These are phyloP conservation scores for Tamias sibiricus DNA, from an alignment of 2,113 vertebrate genomes.

Conservation along the genomic window DNA sequence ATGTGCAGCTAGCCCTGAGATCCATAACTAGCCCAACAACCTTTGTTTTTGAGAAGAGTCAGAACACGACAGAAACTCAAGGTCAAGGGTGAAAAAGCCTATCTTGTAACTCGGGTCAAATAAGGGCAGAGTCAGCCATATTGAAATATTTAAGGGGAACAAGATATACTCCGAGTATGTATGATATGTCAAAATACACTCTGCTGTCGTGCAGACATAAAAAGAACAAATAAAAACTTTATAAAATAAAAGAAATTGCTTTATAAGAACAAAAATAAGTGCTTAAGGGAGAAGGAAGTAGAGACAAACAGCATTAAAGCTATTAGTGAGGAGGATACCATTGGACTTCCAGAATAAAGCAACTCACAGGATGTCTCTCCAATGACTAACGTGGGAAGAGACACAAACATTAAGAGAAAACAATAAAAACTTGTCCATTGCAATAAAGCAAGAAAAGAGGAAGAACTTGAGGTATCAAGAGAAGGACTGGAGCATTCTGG, in stretches of 20 bases:
- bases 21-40: not conserved
- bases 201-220: too few relatives aligned
- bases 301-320: not conserved
- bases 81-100: not conserved
- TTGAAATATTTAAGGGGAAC: too few relatives aligned
- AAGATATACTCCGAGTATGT: too few relatives aligned
- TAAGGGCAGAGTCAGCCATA: not conserved
- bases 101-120: not conserved
- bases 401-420: constrained; percentile 14
- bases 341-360: not conserved
- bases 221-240: too few relatives aligned
- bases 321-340: not conserved
- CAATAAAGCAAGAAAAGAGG: not conserved
- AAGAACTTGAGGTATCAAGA: not conserved
- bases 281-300: not conserved
- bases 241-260: too few relatives aligned
- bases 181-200: too few relatives aligned
- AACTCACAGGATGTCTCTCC: not conserved
- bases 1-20: not conserved
- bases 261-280: not conserved
- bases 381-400: not conserved
- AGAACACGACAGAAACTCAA: not conserved
- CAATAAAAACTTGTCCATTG: not conserved
- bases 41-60: not conserved
- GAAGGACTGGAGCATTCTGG: not conserved